Conservation (phyloP, 2,113 vertebrate genomes). For the Callospermophilus lateralis region DNA sequence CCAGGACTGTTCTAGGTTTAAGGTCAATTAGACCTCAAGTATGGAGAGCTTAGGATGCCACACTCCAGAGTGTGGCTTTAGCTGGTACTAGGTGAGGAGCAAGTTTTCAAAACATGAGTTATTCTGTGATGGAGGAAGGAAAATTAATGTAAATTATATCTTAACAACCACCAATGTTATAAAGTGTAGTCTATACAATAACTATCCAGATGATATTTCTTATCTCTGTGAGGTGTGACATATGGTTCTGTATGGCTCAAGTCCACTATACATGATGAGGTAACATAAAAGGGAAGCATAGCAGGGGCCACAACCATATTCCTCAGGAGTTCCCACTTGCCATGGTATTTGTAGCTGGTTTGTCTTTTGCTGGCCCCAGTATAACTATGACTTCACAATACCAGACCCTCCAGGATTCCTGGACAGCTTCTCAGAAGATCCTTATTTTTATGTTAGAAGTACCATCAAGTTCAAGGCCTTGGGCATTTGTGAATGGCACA, state of each 20-base stretch:
- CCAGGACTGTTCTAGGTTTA: neutral
- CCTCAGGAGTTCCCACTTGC: neutral
- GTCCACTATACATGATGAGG: neutral
- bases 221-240: no score
- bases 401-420: neutral
- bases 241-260: neutral
- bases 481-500: neutral
- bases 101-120: neutral
- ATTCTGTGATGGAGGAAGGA: neutral
- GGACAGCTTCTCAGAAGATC: neutral
- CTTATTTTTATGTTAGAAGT: neutral
- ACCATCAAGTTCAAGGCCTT: neutral
- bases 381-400: neutral
- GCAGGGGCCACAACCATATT: neutral
- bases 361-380: neutral
- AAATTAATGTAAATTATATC: neutral
- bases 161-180: neutral
- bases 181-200: neutral
- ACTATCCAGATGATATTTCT: neutral
- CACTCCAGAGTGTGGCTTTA: neutral
- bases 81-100: neutral
- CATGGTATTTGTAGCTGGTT: neutral
- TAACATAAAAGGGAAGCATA: accelerated
- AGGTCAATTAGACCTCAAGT: neutral
- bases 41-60: neutral